A percentile compares a stretch with the other conserved stretches of the same genome.
Conservation (phyloP, 2,888 invertebrate genomes). For the Coremacera marginata region DNA sequence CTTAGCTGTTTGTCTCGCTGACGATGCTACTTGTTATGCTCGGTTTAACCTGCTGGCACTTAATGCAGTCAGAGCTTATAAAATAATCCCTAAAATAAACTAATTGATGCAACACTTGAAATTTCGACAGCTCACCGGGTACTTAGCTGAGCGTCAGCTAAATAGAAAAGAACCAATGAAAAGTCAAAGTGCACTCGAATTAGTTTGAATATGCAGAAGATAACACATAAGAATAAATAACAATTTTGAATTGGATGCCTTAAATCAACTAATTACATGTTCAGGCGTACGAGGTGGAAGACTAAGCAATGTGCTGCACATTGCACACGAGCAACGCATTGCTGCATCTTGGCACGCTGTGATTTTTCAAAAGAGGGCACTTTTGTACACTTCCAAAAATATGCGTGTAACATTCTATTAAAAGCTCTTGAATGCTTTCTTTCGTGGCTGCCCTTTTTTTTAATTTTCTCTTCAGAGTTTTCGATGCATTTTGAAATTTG, state of each 20-base stretch:
- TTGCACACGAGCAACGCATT: too few relatives aligned
- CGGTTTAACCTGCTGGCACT: conserved; percentile 4
- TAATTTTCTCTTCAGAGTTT: too few relatives aligned
- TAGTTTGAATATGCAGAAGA: not conserved
- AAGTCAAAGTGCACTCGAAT: not conserved
- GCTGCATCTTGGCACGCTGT: too few relatives aligned
- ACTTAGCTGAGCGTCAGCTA: not conserved
- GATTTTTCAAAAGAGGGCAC: too few relatives aligned
- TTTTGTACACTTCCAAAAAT: too few relatives aligned
- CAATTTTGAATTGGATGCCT: not conserved
- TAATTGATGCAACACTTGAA: conserved; percentile 18
- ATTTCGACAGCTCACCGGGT: conserved; percentile 10
- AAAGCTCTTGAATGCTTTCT: too few relatives aligned
- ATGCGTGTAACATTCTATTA: too few relatives aligned
- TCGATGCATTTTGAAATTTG: not conserved
- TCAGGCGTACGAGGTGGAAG: too few relatives aligned
- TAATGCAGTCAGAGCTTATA: conserved; percentile 33
- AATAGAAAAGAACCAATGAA: not conserved
- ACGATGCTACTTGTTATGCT: not conserved
- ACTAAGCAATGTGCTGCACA: too few relatives aligned
- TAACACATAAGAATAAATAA: not conserved
- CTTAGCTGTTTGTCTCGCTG: too few relatives aligned
- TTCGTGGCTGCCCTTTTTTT: too few relatives aligned
- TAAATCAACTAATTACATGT: too few relatives aligned
- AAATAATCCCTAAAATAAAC: not conserved